Evolutionary conservation across 2,797 vertebrate species (phyloP).

Genomic region (Spheniscus humboldti): DNA sequence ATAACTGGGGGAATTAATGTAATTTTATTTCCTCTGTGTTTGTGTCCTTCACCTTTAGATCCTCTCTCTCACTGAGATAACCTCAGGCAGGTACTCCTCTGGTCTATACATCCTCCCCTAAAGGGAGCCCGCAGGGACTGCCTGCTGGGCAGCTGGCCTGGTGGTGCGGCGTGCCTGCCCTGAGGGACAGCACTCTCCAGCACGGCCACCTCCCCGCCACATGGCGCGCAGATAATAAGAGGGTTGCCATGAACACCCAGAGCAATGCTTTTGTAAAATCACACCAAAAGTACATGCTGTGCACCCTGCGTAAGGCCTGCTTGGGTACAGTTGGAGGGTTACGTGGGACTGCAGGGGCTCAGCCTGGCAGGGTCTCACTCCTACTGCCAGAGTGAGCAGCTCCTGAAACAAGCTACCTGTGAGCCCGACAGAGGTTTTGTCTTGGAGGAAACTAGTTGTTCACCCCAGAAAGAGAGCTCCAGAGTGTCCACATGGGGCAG

Average conservation of each 20-base stretch:
- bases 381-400: neutral
- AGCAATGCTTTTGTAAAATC: neutral
- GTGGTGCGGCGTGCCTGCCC: no score
- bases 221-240: neutral
- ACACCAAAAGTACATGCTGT: neutral
- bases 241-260: neutral
- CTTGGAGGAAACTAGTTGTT: neutral
- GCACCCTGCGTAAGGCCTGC: neutral
- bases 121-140: neutral
- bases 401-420: neutral
- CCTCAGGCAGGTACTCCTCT: neutral
- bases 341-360: neutral
- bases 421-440: neutral
- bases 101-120: neutral
- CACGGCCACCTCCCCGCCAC: neutral
- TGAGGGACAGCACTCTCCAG: neutral
- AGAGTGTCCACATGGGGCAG: fast-evolving
- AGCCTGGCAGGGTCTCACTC: neutral
- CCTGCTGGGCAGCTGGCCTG: neutral
- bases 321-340: neutral
- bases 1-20: neutral
- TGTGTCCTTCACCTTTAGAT: neutral
- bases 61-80: neutral
- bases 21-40: neutral
- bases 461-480: neutral